Evolutionary conservation across 2,113 vertebrate genomes (phyloP).

Genomic region (Etia nguti): DNA sequence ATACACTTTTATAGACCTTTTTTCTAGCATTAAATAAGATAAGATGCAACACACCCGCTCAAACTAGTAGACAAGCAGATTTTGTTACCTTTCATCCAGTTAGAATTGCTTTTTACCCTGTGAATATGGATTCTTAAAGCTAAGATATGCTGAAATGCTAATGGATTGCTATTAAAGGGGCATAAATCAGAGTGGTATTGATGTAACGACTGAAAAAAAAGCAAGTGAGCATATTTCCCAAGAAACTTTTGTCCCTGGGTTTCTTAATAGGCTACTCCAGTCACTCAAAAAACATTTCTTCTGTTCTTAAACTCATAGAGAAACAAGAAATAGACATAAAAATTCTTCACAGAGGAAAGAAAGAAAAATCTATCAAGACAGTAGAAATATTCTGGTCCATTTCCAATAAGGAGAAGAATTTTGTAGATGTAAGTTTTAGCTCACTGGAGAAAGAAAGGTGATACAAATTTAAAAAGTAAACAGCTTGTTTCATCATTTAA

Average conservation of each 20-base stretch:
- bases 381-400: neutral
- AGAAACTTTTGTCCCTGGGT: neutral
- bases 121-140: neutral
- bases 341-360: neutral
- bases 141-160: neutral
- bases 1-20: neutral
- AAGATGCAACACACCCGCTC: neutral
- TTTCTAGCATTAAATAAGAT: neutral
- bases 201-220: neutral
- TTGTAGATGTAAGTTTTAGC: neutral
- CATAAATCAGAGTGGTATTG: neutral
- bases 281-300: neutral
- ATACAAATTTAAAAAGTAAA: neutral
- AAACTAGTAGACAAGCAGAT: neutral
- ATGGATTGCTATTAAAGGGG: neutral
- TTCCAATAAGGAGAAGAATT: neutral
- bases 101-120: fast-evolving
- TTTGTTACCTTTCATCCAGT: neutral
- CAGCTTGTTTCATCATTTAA: neutral
- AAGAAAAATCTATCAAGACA: too few species aligned
- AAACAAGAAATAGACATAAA: neutral
- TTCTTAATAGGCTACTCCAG: neutral
- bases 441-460: neutral
- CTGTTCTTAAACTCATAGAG: neutral
- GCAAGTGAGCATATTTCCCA: neutral